phyloP scores from a whole-genome alignment of 2,113 vertebrate genomes.

The Gambusia affinis region DNA sequence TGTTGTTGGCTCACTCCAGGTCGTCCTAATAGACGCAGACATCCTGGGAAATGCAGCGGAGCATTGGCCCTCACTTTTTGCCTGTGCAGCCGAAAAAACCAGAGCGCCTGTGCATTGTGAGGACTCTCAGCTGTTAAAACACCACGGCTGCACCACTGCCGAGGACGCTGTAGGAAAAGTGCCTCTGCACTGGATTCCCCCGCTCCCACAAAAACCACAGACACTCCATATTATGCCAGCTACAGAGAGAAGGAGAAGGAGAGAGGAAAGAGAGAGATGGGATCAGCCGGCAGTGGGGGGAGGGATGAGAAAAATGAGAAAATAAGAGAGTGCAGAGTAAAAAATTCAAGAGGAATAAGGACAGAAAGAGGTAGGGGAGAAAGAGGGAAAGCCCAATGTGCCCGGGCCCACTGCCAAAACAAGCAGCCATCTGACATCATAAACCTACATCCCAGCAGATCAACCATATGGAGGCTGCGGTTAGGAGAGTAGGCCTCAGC shows the following conservation, averaged over 20 bases:
- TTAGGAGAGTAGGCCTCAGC: conserved; percentile 64
- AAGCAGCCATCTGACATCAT: conserved; percentile 83
- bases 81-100: conserved; percentile 77
- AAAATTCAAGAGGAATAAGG: conserved; percentile 63
- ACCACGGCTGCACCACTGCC: conserved; percentile 74
- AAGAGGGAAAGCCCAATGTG: conserved; percentile 74
- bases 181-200: conserved; percentile 81
- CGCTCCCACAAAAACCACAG: conserved; percentile 82
- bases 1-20: conserved; percentile 43
- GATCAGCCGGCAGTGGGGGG: conserved; percentile 64
- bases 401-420: conserved; percentile 75
- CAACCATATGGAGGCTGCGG: conserved; percentile 72
- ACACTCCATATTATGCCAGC: conserved; percentile 78
- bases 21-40: conserved; percentile 63
- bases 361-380: conserved; percentile 59
- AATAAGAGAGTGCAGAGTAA: conserved; percentile 52
- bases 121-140: conserved; percentile 86
- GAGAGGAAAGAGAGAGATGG: conserved; percentile 69
- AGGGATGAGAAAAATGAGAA: conserved; percentile 68
- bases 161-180: conserved; percentile 79
- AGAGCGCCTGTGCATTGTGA: conserved; percentile 78
- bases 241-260: conserved; percentile 62
- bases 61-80: conserved; percentile 70
- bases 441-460: conserved; percentile 81
- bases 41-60: conserved; percentile 52